Evolutionary conservation across 2,888 invertebrate species (phyloP), one percentile per base, ranked within the genome.

Genomic region (Danaus chrysippus): DNA sequence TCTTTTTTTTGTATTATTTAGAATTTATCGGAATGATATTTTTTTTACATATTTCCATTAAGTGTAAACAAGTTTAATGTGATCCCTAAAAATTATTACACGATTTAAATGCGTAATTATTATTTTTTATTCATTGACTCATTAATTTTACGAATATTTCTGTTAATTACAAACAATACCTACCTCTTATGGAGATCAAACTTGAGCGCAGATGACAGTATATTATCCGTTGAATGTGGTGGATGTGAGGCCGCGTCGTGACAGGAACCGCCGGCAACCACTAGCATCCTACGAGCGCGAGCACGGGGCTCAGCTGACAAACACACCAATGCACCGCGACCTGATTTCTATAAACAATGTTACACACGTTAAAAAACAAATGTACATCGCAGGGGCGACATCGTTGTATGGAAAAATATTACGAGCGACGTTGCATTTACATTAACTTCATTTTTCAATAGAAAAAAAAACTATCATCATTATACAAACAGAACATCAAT

Each of bases 231-330:
- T 72, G 95, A 92, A 77, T 96, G 93, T 92, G 96, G 94, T 93
- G 96, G 94, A 63, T 94, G 93, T 53, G 93, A 93, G 12, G 93
- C 92, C 56, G 94, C 92, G 84, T 96, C 96, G 57, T 97, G 93
- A 73, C 96, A 95, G 1, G 96, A 96, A 12, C 98, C 98, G 23
- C 98, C 98, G 67, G 96, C 96, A 54, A 98, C 94, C 75, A 96
- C 94, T 67, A 98, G 95, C 77, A 95, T 94, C 80, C 97, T 97
- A 68, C 97, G 95, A 0, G 97, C 96, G 77, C 96, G 94, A 69
- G 95, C 93, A 9, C 98, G 92, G 0, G 97, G 97, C 77, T 95
- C 94, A 41, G 94, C 95, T 15, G 93, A 92, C 70, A 96, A 83
- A 17, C 95, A 93, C 61, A 96, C 96, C 62, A 96, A 83, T 72